These are phyloP conservation scores for Tetramorium simillimum DNA, from an alignment of 1,140 invertebrate genomes.

Conservation along the genomic window DNA sequence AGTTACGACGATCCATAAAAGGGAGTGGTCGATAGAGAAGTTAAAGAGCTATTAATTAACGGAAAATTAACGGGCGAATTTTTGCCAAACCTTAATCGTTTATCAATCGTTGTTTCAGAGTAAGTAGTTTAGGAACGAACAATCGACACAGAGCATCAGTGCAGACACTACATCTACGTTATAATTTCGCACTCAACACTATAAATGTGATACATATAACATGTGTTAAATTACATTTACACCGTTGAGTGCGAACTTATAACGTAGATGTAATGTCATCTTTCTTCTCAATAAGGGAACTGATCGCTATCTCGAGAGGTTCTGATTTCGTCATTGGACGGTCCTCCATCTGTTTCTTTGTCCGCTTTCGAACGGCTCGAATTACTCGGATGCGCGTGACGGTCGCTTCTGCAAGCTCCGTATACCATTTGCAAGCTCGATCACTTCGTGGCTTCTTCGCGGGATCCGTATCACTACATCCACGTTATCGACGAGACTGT, in stretches of 20 bases:
- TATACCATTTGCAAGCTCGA: neutral
- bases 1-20: neutral
- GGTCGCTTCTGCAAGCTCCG: neutral
- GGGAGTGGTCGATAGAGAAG: neutral
- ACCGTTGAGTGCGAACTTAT: no score
- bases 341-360: conserved; percentile 1
- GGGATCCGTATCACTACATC: neutral
- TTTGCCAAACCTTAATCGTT: neutral
- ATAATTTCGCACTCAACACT: no score
- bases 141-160: no score
- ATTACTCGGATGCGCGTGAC: conserved; percentile 12
- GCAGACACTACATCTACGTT: no score
- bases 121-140: neutral
- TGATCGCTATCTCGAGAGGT: neutral
- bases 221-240: no score
- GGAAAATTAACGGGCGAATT: neutral
- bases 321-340: conserved; percentile 31
- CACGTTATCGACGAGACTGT: conserved; percentile 33
- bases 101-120: neutral
- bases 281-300: neutral
- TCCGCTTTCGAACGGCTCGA: conserved; percentile 1
- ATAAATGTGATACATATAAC: no score
- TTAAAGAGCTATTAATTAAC: neutral
- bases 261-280: no score
- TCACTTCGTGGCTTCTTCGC: neutral